Base-by-base conservation (phyloP, 2,888 invertebrate species). In the Smittia sp. region DNA sequence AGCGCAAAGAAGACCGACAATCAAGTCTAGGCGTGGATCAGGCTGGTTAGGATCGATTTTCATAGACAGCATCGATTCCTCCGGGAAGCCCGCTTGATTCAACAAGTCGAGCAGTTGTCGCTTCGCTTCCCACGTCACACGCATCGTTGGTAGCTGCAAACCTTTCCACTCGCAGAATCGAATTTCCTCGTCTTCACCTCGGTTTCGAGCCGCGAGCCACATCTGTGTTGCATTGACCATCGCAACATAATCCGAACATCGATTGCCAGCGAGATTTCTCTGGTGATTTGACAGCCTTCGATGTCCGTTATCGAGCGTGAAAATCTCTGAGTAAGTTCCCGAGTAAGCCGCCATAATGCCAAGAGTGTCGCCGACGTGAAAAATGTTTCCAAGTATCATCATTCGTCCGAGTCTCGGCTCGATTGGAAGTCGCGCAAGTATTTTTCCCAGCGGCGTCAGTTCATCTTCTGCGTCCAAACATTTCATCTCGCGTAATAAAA, bases 331-430 rank as follows among this genome's bases (percentile, higher is more conserved):
- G 82, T 96, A 96, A 0, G 96, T 96, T 46, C 96, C 94, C 4
- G 94, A 93, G 81, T 95, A 95, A 13, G 98, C 96, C 0, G 98
- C 96, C 87, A 98, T 93, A 0, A 94, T 94, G 9, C 94, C 92
- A 68, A 97, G 84, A 0, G 97, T 91, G 80, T 97, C 97, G 0
- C 95, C 96, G 75, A 92, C 90, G 76, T 91, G 90, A 78, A 98
- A 90, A 74, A 96, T 90, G 76, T 93, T 90, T n/a, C 96, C 96
- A 9, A 98, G 85, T 38, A 99, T 92, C 87, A 97, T 90, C 94
- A 97, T 97, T 84, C 97, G 98, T 18, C 98, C 99, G 4, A 99
- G 86, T 0, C 96, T 88, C 0, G 99, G 98, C 79, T 98, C 98
- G 81, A 99, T 93, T 0, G 98, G 98, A 76, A 99, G 81, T 76